Evolutionary conservation across 2,797 vertebrate species (phyloP).

Genomic region (Ctenosaura bakeri): DNA sequence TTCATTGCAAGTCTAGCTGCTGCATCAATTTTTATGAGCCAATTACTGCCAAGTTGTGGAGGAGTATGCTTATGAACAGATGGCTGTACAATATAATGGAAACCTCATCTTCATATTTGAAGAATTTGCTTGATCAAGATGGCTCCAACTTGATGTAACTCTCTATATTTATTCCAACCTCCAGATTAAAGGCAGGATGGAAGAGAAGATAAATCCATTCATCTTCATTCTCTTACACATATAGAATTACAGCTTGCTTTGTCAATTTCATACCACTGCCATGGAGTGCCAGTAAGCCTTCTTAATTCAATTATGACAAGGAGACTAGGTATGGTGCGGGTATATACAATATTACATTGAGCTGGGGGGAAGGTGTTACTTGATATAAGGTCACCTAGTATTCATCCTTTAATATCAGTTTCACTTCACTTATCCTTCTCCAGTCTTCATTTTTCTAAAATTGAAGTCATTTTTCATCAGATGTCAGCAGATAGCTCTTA

Average conservation of each 20-base stretch:
- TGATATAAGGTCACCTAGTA: constrained; percentile 12
- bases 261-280: background rate
- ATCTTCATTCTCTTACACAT: background rate
- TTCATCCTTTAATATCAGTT: background rate
- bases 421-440: background rate
- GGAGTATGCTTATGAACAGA: background rate
- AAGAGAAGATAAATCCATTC: background rate
- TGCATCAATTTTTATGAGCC: background rate
- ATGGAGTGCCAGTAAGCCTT: background rate
- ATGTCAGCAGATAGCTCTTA: constrained; percentile 8
- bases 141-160: background rate
- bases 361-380: background rate
- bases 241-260: background rate
- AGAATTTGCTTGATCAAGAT: background rate
- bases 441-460: background rate
- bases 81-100: background rate
- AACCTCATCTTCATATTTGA: no score
- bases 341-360: background rate
- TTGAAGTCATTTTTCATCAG: constrained; percentile 32
- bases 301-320: background rate
- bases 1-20: background rate
- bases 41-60: background rate
- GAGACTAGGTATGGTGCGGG: background rate
- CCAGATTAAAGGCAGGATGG: background rate
- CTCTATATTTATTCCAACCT: background rate